Base-by-base conservation (phyloP, 2,113 vertebrate genomes). In the Numida meleagris region DNA sequence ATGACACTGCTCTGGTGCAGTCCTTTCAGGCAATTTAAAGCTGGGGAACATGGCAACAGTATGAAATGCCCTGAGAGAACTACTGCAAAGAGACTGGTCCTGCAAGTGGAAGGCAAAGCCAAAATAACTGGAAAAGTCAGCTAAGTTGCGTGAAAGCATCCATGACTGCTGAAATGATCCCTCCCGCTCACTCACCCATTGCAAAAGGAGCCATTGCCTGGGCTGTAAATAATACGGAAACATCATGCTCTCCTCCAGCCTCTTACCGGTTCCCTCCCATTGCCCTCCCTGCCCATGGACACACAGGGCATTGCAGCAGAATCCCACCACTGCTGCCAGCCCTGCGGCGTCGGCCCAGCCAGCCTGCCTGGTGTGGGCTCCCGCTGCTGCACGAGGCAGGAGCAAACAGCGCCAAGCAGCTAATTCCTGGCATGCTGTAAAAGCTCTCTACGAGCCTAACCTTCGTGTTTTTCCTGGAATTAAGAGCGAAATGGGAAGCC, bases 401-500 rank as follows among this genome's bases (percentile, higher is more conserved):
- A 53, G 40, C 81, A 20, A 6, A 8, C 91, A 68, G 42, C 86
- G 89, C 91, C 93, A 96, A 96, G 93, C 82, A 96, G 92, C 85
- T 67, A 92, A 94, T 96, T 96, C 91, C 93, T 97, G 96, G 97
- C 91, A 82, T 14, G 46, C 85, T 79, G 34, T 59, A 67, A 94
- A 85, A 82, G 82, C 65, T 85, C 89, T 90, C 84, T 43, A 74
- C 0, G 6, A 95, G 82, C 77, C 86, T 55, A 97, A 88, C 85
- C 77, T 96, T 76, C 57, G 13, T 82, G 94, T 88, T 86, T 94
- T 96, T 97, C 93, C 94, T 94, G 91, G 90, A 97, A 93, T 93
- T 71, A 82, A 88, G 74, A 88, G 77, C 31, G 48, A 87, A 91
- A 61, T 7, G 65, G 68, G 78, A 86, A 96, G 97, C 89, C 91